A percentile compares a stretch with the other conserved stretches of the same genome.
Conservation (phyloP, 2,113 vertebrate species). For the Spilogale gracilis region DNA sequence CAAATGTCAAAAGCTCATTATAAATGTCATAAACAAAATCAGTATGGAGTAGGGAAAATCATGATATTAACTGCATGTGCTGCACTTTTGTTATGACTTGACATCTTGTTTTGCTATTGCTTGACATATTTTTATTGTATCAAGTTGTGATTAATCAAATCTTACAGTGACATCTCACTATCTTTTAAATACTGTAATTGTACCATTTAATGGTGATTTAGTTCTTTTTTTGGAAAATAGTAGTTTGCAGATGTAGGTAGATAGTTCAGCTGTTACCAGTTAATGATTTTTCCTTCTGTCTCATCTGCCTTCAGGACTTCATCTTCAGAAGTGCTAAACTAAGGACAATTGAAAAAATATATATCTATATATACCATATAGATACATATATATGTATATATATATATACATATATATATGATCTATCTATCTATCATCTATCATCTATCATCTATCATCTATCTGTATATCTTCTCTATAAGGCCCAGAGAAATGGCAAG, state of each 20-base stretch:
- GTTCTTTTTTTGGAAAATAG: slow-evolving; percentile 37
- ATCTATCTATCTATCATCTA: not conserved
- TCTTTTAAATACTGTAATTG: slow-evolving; percentile 64
- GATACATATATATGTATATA: not conserved
- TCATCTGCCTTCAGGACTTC: not conserved
- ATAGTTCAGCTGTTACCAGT: not conserved
- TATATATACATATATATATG: not conserved
- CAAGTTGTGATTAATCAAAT: slow-evolving; percentile 70
- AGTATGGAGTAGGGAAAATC: slow-evolving; percentile 75
- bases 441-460: not conserved
- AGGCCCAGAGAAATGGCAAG: not conserved
- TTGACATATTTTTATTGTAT: slow-evolving; percentile 77
- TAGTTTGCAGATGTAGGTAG: slow-evolving; percentile 11
- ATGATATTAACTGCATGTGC: slow-evolving; percentile 74
- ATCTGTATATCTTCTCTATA: not conserved
- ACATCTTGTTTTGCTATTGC: slow-evolving; percentile 65
- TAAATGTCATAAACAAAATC: slow-evolving; percentile 86
- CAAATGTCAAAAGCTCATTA: slow-evolving; percentile 86
- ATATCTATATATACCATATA: not conserved
- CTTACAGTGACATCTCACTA: slow-evolving; percentile 61
- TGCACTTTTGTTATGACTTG: slow-evolving; percentile 65
- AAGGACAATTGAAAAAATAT: not conserved
- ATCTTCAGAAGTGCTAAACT: not conserved
- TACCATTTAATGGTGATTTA: slow-evolving; percentile 63
- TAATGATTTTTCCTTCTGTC: slow-evolving; percentile 18